Percentiles rank a stretch among this genome's conserved stretches.
phyloP scores from a whole-genome alignment of 2,113 vertebrate genomes.

The Saguinus midas region DNA sequence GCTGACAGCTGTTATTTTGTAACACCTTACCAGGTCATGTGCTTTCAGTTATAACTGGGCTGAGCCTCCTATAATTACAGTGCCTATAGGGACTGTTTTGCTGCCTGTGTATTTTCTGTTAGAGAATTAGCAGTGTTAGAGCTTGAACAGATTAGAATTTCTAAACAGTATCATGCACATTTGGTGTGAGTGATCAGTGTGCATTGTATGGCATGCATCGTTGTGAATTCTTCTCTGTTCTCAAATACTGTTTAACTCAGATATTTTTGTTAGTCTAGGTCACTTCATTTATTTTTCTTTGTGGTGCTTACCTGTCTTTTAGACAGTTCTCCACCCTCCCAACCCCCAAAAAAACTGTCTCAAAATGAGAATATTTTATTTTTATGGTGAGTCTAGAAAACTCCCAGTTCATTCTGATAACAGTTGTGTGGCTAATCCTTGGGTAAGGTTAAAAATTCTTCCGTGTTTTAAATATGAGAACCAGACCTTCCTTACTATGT shows the following conservation, averaged over 20 bases:
- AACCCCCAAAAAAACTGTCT: no score
- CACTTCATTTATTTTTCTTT: slow-evolving; percentile 18
- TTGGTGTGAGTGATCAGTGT: background rate
- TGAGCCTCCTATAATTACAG: background rate
- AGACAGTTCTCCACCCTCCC: background rate
- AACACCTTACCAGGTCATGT: background rate
- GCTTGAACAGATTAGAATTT: background rate
- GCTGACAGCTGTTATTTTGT: background rate
- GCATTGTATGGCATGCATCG: background rate
- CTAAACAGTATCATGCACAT: background rate
- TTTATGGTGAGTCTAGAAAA: slow-evolving; percentile 30
- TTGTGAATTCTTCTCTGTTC: background rate
- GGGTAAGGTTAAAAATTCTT: slow-evolving; percentile 17
- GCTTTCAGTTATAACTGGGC: background rate
- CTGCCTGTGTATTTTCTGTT: background rate
- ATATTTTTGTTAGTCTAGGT: background rate
- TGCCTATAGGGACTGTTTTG: background rate
- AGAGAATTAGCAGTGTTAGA: background rate
- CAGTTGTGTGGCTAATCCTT: background rate
- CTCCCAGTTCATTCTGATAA: background rate
- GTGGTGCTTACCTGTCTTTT: background rate
- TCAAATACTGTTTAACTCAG: background rate
- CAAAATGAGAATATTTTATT: slow-evolving; percentile 9
- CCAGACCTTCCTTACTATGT: background rate
- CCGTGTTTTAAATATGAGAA: background rate